Evolutionary conservation across 1,140 invertebrate genomes (phyloP), one percentile per base, ranked within the genome.

Genomic region (Drosophila simulans): DNA sequence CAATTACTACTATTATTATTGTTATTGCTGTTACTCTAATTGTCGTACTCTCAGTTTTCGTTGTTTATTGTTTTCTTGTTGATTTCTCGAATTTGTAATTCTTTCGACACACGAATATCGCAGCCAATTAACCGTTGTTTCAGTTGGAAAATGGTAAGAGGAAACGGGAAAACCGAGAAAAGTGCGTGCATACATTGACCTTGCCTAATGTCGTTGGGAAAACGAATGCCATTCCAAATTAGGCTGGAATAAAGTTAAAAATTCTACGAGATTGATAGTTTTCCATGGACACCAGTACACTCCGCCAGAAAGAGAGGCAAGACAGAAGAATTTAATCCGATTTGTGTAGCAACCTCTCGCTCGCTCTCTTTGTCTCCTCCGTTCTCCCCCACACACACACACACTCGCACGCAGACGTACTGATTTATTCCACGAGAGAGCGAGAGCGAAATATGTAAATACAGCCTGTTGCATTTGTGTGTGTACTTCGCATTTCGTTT

Each of bases 401-500:
- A 46, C 25, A 37, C 43, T 43, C 49, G 51, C 35, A 46, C n/a
- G 35, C 22, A 56, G 54, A 31, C 49, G 55, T 52, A 58, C 10
- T 4, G 45, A 77, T 46, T 66, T 49, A 77, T 46, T 66, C 40
- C 45, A 59, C 59, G 51, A 62, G 66, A 68, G 77, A 77, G 78
- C 51, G 52, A 66, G 68, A 82, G 62, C 45, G 62, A 57, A 65
- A 85, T 74, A 81, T 86, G 78, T 81, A 81, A 77, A 86, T 83
- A 86, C 68, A 73, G 65, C 64, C 64, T 68, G 64, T 56, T 70
- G 78, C 78, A 58, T 81, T 58, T 80, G 76, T 77, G 52, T 77
- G 64, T 42, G 45, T 63, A 35, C 69, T 82, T 68, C 64, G 60
- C 64, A 65, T 70, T 58, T 72, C 69, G 69, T 70, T 72, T 70